These are phyloP conservation scores for Gambusia holbrooki DNA, from an alignment of 2,113 vertebrate species.

Conservation along the genomic window DNA sequence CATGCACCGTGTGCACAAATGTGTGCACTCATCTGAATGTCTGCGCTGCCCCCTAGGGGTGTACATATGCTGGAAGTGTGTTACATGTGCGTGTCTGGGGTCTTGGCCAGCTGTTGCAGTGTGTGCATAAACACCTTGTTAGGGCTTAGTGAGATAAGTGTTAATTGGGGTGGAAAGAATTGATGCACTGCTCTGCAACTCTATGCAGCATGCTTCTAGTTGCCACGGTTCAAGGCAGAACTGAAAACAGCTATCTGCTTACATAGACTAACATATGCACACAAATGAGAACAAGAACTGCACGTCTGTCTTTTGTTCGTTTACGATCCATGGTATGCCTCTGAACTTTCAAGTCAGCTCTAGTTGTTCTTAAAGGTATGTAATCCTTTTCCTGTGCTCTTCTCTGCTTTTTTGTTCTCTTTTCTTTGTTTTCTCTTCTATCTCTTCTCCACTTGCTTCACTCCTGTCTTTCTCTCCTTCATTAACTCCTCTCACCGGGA, in stretches of 20 bases:
- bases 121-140: conserved; percentile 75
- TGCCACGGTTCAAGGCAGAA: conserved; percentile 35
- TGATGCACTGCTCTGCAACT: conserved; percentile 49
- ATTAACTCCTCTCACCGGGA: conserved; percentile 9
- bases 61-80: conserved; percentile 34
- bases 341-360: not conserved
- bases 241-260: conserved; percentile 29
- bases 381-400: not conserved
- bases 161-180: conserved; percentile 74
- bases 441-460: not conserved
- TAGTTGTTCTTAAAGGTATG: not conserved
- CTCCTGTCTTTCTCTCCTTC: not conserved
- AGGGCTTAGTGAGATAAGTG: conserved; percentile 69
- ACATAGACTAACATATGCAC: conserved; percentile 5
- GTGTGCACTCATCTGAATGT: conserved; percentile 47
- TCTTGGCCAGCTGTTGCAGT: conserved; percentile 67
- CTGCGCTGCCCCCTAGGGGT: conserved; percentile 41
- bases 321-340: not conserved
- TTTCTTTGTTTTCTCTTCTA: not conserved
- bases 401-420: not conserved
- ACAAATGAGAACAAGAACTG: not conserved
- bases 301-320: not conserved
- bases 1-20: conserved; percentile 13
- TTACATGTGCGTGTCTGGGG: conserved; percentile 37
- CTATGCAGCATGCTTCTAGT: conserved; percentile 42